These are phyloP conservation scores for Paralinhomoeus sp. DNA, from an alignment of 2,888 invertebrate species.

Conservation along the genomic window DNA sequence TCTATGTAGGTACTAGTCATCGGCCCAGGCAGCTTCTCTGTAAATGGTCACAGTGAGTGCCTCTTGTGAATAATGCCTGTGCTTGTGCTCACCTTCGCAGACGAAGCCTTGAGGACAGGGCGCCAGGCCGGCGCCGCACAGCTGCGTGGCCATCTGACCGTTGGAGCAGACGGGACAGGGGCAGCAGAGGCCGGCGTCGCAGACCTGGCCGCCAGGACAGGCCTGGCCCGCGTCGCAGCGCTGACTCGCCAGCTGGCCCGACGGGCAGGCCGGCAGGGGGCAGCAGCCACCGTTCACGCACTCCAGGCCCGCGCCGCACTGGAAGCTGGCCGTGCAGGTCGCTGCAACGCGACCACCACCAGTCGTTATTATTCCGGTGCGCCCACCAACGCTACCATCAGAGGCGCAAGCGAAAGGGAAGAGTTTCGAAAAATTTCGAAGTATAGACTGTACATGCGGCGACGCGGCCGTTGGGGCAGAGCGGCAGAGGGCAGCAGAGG, in stretches of 20 bases:
- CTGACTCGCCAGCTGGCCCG: not conserved
- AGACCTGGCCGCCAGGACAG: conserved; percentile 14
- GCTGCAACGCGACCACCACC: not conserved
- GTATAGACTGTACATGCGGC: too few relatives aligned
- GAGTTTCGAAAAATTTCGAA: too few relatives aligned
- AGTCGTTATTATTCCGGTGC: too few relatives aligned
- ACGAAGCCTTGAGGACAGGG: not conserved
- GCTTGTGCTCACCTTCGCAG: conserved; percentile 6
- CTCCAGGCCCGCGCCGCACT: conserved; percentile 4
- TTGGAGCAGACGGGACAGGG: not conserved
- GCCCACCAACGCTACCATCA: too few relatives aligned
- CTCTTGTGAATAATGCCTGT: too few relatives aligned
- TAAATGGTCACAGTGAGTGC: too few relatives aligned
- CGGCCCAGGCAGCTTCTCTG: too few relatives aligned
- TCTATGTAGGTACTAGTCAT: too few relatives aligned
- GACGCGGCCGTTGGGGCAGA: not conserved
- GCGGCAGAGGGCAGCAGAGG: conserved; percentile 2
- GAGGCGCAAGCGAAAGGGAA: too few relatives aligned
- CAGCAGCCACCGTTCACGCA: conserved; percentile 22
- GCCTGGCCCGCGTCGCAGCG: conserved; percentile 10
- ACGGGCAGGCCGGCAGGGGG: conserved; percentile 19
- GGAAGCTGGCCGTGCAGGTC: conserved; percentile 9
- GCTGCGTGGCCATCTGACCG: not conserved
- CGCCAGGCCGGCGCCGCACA: conserved; percentile 4
- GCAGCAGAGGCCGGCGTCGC: conserved; percentile 14